These are phyloP conservation scores for Styela plicata DNA, from an alignment of 23 tunicate genomes.

Conservation along the genomic window DNA sequence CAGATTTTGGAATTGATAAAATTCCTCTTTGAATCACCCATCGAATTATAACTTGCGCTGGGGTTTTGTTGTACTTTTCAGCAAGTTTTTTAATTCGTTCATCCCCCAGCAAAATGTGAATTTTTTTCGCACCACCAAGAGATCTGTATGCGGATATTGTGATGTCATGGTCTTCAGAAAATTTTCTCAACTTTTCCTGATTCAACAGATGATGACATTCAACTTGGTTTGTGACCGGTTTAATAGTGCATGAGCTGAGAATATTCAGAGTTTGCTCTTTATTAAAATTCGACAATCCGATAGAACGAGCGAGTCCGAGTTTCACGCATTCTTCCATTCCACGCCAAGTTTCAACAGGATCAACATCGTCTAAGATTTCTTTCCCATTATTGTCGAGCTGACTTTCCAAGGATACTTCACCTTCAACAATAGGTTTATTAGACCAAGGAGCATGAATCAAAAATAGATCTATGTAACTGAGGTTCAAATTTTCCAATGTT, in stretches of 20 bases:
- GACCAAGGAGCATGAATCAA: constrained; percentile 83
- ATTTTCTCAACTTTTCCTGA: constrained; percentile 51
- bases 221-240: constrained; percentile 94
- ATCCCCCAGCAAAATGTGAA: constrained; percentile 34
- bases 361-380: constrained; percentile 51
- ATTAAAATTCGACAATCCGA: constrained; percentile 92
- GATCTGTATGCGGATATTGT: constrained; percentile 51
- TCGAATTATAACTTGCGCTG: constrained; percentile 66
- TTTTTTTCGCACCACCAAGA: constrained; percentile 54
- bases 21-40: constrained; percentile 58
- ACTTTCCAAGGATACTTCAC: constrained; percentile 30
- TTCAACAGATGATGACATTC: constrained; percentile 74
- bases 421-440: constrained; percentile 41
- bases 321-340: constrained; percentile 96
- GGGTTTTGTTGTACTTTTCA: constrained; percentile 36
- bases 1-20: constrained; percentile 56
- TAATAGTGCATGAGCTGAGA: constrained; percentile 55
- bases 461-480: constrained; percentile 75
- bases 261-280: constrained; percentile 53
- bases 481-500: constrained; percentile 43
- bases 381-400: constrained; percentile 50
- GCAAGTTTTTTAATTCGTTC: constrained; percentile 46
- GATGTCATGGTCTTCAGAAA: constrained; percentile 55
- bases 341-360: constrained; percentile 79
- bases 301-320: constrained; percentile 54